These are phyloP conservation scores for Eugnorisma glareosa DNA, from an alignment of 2,888 invertebrate genomes.

Conservation along the genomic window DNA sequence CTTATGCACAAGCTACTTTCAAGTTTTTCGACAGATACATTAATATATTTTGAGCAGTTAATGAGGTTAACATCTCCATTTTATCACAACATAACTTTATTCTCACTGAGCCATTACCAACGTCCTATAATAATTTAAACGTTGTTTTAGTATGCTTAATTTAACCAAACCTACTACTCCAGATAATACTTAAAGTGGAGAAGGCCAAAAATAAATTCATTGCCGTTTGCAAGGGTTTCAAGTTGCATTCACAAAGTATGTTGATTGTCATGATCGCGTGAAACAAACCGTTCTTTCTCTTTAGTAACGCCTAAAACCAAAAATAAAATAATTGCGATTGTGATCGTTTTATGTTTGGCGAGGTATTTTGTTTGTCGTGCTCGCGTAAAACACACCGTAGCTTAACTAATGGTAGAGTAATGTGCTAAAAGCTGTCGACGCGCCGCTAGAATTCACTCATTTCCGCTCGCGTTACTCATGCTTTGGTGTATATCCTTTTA, in stretches of 20 bases:
- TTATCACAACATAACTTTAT: background rate
- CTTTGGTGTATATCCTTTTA: constrained; percentile 45
- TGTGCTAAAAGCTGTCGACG: constrained; percentile 54
- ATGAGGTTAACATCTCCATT: background rate
- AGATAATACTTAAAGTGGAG: constrained; percentile 7
- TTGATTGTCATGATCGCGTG: constrained; percentile 28
- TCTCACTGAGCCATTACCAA: background rate
- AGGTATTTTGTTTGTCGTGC: background rate
- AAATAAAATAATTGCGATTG: background rate
- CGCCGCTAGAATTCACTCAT: constrained; percentile 60
- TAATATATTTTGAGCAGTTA: background rate
- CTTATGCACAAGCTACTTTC: constrained; percentile 20
- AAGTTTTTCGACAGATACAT: constrained; percentile 32
- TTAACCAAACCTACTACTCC: constrained; percentile 1
- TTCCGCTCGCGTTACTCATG: constrained; percentile 62
- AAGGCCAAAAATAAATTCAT: constrained; percentile 24
- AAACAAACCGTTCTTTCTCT: constrained; percentile 17
- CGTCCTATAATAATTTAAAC: background rate
- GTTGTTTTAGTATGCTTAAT: background rate
- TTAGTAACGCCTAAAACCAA: constrained; percentile 5
- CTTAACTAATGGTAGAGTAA: constrained; percentile 44
- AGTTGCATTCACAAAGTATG: constrained; percentile 1
- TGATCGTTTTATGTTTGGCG: background rate
- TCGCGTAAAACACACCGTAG: constrained; percentile 47
- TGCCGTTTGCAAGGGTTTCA: constrained; percentile 1